Conservation (phyloP, 2,888 invertebrate species). For the Idaea straminata region DNA sequence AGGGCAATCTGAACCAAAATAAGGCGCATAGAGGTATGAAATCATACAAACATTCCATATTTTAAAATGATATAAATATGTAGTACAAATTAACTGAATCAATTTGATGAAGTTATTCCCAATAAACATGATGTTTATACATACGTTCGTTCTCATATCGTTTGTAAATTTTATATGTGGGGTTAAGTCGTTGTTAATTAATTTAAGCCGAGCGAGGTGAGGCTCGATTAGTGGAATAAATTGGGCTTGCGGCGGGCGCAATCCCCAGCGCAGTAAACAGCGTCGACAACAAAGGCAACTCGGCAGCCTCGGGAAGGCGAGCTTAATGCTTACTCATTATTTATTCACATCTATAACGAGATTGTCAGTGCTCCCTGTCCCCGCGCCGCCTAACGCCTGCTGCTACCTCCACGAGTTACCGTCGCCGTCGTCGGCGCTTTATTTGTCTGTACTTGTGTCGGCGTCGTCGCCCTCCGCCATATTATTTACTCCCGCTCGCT, state of each 20-base stretch:
- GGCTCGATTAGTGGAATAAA: slow-evolving; percentile 75
- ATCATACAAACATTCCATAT: neutral
- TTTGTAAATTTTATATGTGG: slow-evolving; percentile 50
- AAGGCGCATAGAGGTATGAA: neutral
- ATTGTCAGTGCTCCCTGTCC: slow-evolving; percentile 69
- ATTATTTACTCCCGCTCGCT: slow-evolving; percentile 54
- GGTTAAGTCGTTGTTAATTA: slow-evolving; percentile 70
- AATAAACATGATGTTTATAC: slow-evolving; percentile 4
- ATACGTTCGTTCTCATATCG: slow-evolving; percentile 25
- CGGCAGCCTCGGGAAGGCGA: slow-evolving; percentile 54
- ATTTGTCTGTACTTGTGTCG: slow-evolving; percentile 49
- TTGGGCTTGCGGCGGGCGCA: slow-evolving; percentile 67
- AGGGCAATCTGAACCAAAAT: neutral
- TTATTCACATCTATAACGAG: slow-evolving; percentile 78
- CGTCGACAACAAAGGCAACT: slow-evolving; percentile 70
- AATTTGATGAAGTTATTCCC: slow-evolving; percentile 14
- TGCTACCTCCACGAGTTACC: slow-evolving; percentile 45
- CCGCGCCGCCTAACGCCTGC: slow-evolving; percentile 36
- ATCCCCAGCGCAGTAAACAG: slow-evolving; percentile 68
- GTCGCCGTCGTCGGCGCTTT: slow-evolving; percentile 43
- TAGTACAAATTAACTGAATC: neutral
- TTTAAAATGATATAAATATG: neutral
- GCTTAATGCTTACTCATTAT: slow-evolving; percentile 76
- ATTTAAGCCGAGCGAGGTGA: slow-evolving; percentile 67
- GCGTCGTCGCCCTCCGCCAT: slow-evolving; percentile 30